A percentile compares a stretch with the other conserved stretches of the same genome.
These are phyloP conservation scores for Harpegnathos saltator DNA, from an alignment of 1,140 invertebrate genomes.

Conservation along the genomic window DNA sequence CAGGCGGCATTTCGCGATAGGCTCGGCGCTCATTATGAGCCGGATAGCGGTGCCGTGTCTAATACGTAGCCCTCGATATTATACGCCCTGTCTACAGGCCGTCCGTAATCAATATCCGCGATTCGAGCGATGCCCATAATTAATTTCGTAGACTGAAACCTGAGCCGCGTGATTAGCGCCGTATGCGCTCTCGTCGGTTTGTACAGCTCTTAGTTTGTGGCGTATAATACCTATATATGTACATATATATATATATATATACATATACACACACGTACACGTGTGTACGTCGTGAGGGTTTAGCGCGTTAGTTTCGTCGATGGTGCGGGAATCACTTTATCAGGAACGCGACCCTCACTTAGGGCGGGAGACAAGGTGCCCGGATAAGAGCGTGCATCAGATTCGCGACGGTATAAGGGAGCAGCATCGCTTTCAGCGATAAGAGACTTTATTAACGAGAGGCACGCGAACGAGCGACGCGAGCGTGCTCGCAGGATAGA, in stretches of 20 bases:
- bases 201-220: conserved; percentile 13
- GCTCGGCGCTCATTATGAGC: conserved; percentile 11
- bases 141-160: conserved; percentile 44
- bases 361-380: conserved; percentile 23
- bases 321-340: conserved; percentile 51
- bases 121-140: conserved; percentile 40
- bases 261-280: background rate
- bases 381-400: conserved; percentile 33
- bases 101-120: conserved; percentile 42
- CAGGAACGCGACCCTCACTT: conserved; percentile 34
- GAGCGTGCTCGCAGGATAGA: background rate
- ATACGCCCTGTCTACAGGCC: conserved; percentile 12
- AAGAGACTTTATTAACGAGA: conserved; percentile 52
- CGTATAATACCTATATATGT: too few species aligned
- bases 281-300: background rate
- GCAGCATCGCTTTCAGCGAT: conserved; percentile 49
- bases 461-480: conserved; percentile 10
- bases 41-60: background rate
- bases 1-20: background rate
- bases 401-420: conserved; percentile 43
- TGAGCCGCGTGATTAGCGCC: conserved; percentile 31
- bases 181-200: background rate
- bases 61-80: conserved; percentile 27
- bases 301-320: conserved; percentile 25
- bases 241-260: too few species aligned